phyloP scores from a whole-genome alignment of 2,113 vertebrate genomes.

The Melanocharis versteri region DNA sequence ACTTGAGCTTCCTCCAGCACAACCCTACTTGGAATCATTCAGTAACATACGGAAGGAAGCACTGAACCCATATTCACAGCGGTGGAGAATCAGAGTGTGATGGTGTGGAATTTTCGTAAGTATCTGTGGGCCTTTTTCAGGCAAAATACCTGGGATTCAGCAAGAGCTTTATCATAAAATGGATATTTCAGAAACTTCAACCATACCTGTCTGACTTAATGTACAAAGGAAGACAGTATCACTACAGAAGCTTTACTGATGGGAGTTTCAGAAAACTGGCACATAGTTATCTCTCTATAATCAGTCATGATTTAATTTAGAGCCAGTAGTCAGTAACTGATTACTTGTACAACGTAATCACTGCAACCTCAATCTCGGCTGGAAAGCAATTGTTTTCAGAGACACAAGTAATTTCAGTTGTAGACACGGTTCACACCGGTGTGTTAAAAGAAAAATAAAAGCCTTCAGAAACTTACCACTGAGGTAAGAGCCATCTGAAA shows the following conservation, averaged over 20 bases:
- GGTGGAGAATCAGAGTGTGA: not conserved
- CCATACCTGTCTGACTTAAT: not conserved
- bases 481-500: conserved; percentile 99
- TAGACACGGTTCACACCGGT: not conserved
- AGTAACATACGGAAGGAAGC: not conserved
- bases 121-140: not conserved
- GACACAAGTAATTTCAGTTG: not conserved
- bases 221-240: not conserved
- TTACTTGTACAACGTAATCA: not conserved
- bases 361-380: not conserved
- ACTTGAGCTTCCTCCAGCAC: not conserved
- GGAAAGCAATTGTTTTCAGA: not conserved
- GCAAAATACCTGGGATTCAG: not conserved
- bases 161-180: not conserved
- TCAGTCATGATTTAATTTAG: not conserved
- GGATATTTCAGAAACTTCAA: not conserved
- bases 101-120: not conserved
- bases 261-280: not conserved
- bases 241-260: not conserved
- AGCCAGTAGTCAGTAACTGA: not conserved
- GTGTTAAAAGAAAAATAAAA: not conserved
- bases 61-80: not conserved
- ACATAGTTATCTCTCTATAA: not conserved
- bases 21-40: not conserved
- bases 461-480: conserved; percentile 83